Conservation (phyloP, 30 jellyfish, hydroid and myxozoan genomes). For the Cassiopea xamachana region DNA sequence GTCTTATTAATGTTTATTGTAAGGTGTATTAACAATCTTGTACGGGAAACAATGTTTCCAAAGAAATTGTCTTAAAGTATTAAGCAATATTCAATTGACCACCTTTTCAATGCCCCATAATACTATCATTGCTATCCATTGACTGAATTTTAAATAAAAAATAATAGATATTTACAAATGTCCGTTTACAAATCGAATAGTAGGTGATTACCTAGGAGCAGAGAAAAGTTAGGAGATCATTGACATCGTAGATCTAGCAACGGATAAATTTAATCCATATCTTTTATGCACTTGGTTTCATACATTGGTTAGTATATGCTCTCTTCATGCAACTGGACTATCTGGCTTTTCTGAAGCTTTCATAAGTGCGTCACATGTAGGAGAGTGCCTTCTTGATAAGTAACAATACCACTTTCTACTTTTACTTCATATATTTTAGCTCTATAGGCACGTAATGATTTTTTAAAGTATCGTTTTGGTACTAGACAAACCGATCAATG, state of each 20-base stretch:
- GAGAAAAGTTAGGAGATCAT: background rate
- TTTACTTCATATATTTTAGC: background rate
- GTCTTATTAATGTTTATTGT: background rate
- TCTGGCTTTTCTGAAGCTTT: background rate
- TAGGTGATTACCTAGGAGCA: background rate
- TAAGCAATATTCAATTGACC: constrained; percentile 6
- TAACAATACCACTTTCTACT: background rate
- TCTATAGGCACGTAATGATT: too few relatives aligned
- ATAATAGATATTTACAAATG: background rate
- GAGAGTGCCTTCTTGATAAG: background rate
- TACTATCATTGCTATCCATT: constrained; percentile 4
- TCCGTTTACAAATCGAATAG: background rate
- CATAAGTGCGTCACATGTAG: background rate
- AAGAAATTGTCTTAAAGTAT: constrained; percentile 9
- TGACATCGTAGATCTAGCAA: background rate
- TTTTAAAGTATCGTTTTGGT: too few relatives aligned
- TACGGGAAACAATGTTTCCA: constrained; percentile 7
- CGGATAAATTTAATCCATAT: background rate
- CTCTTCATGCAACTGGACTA: too few relatives aligned
- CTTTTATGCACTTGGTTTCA: background rate
- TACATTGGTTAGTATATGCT: background rate
- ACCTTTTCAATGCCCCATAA: background rate
- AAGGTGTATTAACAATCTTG: background rate
- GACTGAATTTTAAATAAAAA: background rate
- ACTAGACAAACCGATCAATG: too few relatives aligned